Evolutionary conservation across 2,113 vertebrate genomes (phyloP).

Genomic region (Romanogobio albipinnatus): DNA sequence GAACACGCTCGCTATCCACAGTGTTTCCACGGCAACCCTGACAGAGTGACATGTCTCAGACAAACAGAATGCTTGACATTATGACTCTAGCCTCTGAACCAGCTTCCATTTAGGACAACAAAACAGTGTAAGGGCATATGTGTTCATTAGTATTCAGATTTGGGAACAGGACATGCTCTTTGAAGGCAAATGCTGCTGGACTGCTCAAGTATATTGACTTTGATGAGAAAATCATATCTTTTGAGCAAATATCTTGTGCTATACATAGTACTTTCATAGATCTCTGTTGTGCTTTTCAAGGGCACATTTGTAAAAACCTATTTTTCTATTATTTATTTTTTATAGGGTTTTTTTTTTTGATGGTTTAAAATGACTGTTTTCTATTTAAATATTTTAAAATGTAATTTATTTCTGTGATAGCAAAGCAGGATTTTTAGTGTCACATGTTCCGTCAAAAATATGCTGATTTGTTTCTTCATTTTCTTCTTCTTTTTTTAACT

Average conservation of each 20-base stretch:
- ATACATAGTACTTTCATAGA: not conserved
- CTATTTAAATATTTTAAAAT: not conserved
- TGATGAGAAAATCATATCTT: not conserved
- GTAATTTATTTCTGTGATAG: not conserved
- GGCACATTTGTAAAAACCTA: not conserved
- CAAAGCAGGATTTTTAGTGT: not conserved
- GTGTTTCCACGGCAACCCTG: constrained; percentile 55
- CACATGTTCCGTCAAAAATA: not conserved
- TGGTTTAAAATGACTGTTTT: no score
- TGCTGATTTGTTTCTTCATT: not conserved
- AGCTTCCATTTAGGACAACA: not conserved
- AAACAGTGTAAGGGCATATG: not conserved
- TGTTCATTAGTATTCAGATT: not conserved
- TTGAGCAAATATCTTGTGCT: not conserved
- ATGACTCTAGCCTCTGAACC: constrained; percentile 11
- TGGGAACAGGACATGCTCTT: not conserved
- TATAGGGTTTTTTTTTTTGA: not conserved
- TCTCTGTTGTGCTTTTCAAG: not conserved
- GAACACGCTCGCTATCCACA: not conserved
- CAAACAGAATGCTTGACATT: constrained; percentile 52
- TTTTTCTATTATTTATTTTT: not conserved
- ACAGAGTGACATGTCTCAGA: constrained; percentile 43
- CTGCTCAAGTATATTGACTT: not conserved
- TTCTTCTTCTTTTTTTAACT: no score
- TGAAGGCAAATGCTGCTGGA: not conserved